Evolutionary conservation across 1,140 invertebrate species (phyloP), one percentile per base, ranked within the genome.

Genomic region (Hesperophylax magnus): DNA sequence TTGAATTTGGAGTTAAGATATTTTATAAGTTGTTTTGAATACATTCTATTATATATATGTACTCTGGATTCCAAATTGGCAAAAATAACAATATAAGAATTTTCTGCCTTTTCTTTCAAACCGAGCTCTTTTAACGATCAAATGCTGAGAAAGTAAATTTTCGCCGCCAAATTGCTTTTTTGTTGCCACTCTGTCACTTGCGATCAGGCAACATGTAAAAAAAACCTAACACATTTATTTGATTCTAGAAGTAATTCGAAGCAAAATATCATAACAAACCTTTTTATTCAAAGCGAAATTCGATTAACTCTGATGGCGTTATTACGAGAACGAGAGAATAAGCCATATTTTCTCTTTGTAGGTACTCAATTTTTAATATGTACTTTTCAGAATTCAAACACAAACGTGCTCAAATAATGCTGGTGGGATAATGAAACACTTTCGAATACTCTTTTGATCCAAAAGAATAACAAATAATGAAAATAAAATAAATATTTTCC

Each of bases 141-240:
- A 47, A 14, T 14, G 39, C 2, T 4, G 63, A 67, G 63, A 67
- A 67, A 67, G 63, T 17, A 27, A 67, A 67, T 67, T 22, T 20
- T 17, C 11, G 18, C 34, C 54, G 15, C 20, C 27, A 77, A 77
- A 77, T 77, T 63, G 75, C 75, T 77, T 77, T 77, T 77, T 77
- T 77, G 56, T 77, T 77, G 75, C 31, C 11, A 53, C 52, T 53
- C 47, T 47, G 69, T 54, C 39, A 53, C 52, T 31, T 72, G 34
- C 52, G 69, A 72, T 72, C 69, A 27, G n/a, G 20, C 47, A 15
- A 67, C 27, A 67, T 31, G 63, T 22, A 27, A 67, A 17, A n/a
- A 65, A 67, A 67, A 31, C n/a, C 11, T 34, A 34, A 67, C 24
- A 67, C 6, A 39, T 67, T 24, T 61, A 61, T 61, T 67, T n/a